Base-by-base conservation (phyloP, 2,888 invertebrate genomes). In the Scaptomyza flava region DNA sequence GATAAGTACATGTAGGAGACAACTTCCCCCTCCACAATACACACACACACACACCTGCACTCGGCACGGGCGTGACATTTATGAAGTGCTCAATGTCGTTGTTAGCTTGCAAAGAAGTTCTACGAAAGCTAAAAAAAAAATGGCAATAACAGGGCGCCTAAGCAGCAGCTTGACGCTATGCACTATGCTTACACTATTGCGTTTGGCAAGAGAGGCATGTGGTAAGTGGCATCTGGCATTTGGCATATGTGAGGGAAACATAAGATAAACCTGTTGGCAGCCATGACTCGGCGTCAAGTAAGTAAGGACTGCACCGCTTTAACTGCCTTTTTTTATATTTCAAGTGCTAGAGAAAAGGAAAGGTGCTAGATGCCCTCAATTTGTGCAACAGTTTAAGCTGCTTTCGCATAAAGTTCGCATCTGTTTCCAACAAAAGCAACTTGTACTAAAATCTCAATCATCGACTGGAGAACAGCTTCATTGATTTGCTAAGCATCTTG, bases 31-130 rank as follows among this genome's bases (percentile, higher is more conserved):
- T 1, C 27, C 27, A 5, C 27, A 17, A 17, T 17, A 27, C 27
- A 27, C 27, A 27, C 27, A 27, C 27, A 27, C 27, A 27, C 27
- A 27, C 52, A 41, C 61, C 20, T 5, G 5, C 36, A 38, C 3
- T 12, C n/a, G 14, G 36, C 51, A 63, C 57, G 41, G 47, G 47
- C 17, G 33, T 59, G 63, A 71, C 81, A 68, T 69, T 82, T 74
- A 82, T 80, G 74, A 64, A 81, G 78, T 65, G 71, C 71, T 72
- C 69, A 72, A 62, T 68, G 73, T 73, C 66, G 61, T 69, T 58
- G 45, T 30, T 69, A 58, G 52, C 53, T 63, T 52, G 62, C 11
- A 45, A 41, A 33, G 50, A 38, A 57, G 47, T 52, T 64, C 27
- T 51, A 59, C 58, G 56, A 72, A 76, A 78, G 30, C 30, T 20